Percentiles rank a stretch among this genome's conserved stretches.
Evolutionary conservation across 2,888 invertebrate genomes (phyloP).

Genomic region (Calameuta filiformis): DNA sequence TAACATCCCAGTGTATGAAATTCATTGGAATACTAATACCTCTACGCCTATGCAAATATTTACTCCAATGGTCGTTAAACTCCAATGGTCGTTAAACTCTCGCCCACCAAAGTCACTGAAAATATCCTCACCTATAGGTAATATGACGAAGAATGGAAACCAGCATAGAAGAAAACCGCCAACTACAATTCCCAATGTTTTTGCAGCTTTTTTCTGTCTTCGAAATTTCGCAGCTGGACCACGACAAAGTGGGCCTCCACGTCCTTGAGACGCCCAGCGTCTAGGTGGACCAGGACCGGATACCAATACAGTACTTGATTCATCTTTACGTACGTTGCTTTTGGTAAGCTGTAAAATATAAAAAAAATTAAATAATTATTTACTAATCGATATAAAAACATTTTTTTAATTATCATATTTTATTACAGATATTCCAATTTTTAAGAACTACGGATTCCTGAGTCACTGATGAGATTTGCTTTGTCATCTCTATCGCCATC

Average conservation of each 20-base stretch:
- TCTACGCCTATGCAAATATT: neutral
- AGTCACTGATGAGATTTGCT: too few relatives aligned
- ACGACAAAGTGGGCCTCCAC: constrained; percentile 16
- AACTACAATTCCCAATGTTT: constrained; percentile 75
- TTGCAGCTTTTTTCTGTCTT: constrained; percentile 74
- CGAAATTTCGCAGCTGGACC: constrained; percentile 68
- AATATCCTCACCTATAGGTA: constrained; percentile 71
- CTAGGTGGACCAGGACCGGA: constrained; percentile 32
- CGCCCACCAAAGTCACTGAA: too few relatives aligned
- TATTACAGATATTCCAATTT: too few relatives aligned
- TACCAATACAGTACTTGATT: constrained; percentile 25
- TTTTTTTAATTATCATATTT: too few relatives aligned
- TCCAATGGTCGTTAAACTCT: too few relatives aligned
- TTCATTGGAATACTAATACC: too few relatives aligned
- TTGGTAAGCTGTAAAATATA: constrained; percentile 17
- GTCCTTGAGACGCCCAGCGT: constrained; percentile 21
- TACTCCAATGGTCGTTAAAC: neutral
- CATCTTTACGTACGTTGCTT: constrained; percentile 34
- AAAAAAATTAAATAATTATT: too few relatives aligned
- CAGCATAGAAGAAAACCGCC: constrained; percentile 75
- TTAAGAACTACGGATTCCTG: too few relatives aligned
- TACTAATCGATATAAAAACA: too few relatives aligned
- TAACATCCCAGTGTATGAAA: too few relatives aligned
- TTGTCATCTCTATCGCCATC: too few relatives aligned
- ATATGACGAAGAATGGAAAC: constrained; percentile 76